These are phyloP conservation scores for Pogoniulus pusillus DNA, from an alignment of 2,797 vertebrate species.

Conservation along the genomic window DNA sequence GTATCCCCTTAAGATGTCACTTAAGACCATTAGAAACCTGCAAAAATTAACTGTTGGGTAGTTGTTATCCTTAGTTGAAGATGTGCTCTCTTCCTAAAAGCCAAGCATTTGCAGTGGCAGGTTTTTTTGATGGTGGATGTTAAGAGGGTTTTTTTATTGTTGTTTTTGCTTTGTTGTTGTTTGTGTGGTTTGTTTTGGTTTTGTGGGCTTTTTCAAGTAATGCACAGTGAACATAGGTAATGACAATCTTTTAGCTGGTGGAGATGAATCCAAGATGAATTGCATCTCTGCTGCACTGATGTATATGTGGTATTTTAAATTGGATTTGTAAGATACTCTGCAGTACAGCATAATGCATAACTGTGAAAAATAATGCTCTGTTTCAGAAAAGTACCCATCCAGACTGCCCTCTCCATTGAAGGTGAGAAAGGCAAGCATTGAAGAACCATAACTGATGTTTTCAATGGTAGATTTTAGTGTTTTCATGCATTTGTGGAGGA, in stretches of 20 bases:
- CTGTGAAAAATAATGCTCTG: not conserved
- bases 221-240: not conserved
- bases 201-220: not conserved
- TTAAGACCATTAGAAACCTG: not conserved
- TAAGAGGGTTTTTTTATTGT: fast-evolving
- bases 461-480: not conserved
- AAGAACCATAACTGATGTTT: not conserved
- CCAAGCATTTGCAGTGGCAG: not conserved
- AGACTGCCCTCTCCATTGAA: not conserved
- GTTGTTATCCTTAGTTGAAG: not conserved
- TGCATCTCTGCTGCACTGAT: not conserved
- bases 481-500: not conserved
- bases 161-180: not conserved
- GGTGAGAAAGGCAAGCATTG: not conserved
- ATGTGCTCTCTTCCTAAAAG: not conserved
- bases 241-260: fast-evolving
- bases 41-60: not conserved
- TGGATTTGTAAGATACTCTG: not conserved
- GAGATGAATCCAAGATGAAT: not conserved
- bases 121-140: not conserved
- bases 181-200: too few relatives aligned
- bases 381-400: not conserved
- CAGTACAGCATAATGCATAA: not conserved
- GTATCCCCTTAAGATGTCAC: too few relatives aligned
- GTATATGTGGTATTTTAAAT: not conserved